phyloP scores from a whole-genome alignment of 2,888 invertebrate species.

The Allygus modestus region DNA sequence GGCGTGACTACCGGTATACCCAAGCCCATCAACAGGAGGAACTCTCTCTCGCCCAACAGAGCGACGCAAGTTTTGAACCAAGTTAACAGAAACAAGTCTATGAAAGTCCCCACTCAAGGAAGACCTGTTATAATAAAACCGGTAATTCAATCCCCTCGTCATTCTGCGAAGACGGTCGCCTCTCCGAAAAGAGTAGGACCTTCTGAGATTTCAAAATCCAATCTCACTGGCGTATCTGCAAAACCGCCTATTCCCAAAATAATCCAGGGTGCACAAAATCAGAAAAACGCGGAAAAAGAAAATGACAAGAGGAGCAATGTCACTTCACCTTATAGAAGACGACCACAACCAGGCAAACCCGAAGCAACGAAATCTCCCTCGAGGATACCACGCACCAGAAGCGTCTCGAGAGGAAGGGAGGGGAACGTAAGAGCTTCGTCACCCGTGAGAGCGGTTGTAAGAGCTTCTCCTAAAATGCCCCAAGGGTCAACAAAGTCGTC shows the following conservation, averaged over 20 bases:
- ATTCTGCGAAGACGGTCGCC: background rate
- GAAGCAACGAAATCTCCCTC: constrained; percentile 34
- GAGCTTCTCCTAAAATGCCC: constrained; percentile 16
- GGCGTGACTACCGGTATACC: constrained; percentile 57
- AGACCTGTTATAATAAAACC: background rate
- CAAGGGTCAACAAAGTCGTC: background rate
- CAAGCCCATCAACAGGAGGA: constrained; percentile 49
- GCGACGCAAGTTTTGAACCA: constrained; percentile 37
- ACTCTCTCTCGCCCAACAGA: constrained; percentile 50
- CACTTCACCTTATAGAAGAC: constrained; percentile 41
- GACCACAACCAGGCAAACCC: constrained; percentile 27
- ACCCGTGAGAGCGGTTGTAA: constrained; percentile 29
- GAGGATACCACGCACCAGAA: constrained; percentile 40
- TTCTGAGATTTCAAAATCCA: background rate
- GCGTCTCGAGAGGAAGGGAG: constrained; percentile 1
- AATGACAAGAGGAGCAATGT: constrained; percentile 21
- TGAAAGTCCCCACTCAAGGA: background rate
- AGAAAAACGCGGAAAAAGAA: constrained; percentile 26
- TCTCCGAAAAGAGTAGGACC: constrained; percentile 59
- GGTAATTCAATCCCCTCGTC: background rate
- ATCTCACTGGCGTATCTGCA: background rate
- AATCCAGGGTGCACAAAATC: constrained; percentile 5
- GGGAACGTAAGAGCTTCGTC: constrained; percentile 34
- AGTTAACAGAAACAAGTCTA: constrained; percentile 48
- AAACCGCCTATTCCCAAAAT: constrained; percentile 51